Evolutionary conservation across 2,888 invertebrate species (phyloP).

Genomic region (Drosophila pseudotalamancana): DNA sequence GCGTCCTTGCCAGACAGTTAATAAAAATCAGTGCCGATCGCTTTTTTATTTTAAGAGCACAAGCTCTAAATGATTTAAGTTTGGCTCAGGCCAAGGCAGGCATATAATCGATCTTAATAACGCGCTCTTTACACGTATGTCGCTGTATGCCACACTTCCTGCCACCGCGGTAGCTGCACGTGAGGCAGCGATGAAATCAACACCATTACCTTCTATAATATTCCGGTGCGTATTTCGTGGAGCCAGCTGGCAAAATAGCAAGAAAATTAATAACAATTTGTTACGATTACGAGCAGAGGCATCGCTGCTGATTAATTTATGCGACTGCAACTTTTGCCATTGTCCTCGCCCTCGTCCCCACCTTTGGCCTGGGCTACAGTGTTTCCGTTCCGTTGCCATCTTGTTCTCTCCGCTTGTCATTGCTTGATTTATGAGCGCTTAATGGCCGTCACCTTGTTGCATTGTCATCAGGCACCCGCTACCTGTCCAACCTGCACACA

Average conservation of each 20-base stretch:
- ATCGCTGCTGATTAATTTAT: conserved; percentile 59
- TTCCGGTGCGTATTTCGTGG: conserved; percentile 20
- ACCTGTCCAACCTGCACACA: not conserved
- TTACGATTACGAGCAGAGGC: conserved; percentile 51
- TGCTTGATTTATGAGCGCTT: conserved; percentile 49
- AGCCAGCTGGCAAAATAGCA: conserved; percentile 53
- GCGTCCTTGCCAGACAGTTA: conserved; percentile 13
- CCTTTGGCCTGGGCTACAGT: not conserved
- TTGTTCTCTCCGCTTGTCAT: conserved; percentile 13
- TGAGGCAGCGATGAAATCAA: not conserved
- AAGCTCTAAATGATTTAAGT: conserved; percentile 49
- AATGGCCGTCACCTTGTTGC: conserved; percentile 51
- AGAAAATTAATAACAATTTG: conserved; percentile 71
- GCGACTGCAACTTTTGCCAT: conserved; percentile 49
- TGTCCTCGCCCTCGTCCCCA: conserved; percentile 2
- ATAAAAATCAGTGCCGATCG: conserved; percentile 32
- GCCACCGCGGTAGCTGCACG: conserved; percentile 6
- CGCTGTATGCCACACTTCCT: conserved; percentile 27
- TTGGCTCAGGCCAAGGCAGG: conserved; percentile 14
- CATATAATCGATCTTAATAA: conserved; percentile 68
- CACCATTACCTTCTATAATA: not conserved
- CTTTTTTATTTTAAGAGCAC: conserved; percentile 49
- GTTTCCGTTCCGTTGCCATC: conserved; percentile 13
- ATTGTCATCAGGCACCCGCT: conserved; percentile 40
- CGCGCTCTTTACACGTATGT: conserved; percentile 19